phyloP scores from a whole-genome alignment of 2,797 vertebrate genomes.

The Falco peregrinus region DNA sequence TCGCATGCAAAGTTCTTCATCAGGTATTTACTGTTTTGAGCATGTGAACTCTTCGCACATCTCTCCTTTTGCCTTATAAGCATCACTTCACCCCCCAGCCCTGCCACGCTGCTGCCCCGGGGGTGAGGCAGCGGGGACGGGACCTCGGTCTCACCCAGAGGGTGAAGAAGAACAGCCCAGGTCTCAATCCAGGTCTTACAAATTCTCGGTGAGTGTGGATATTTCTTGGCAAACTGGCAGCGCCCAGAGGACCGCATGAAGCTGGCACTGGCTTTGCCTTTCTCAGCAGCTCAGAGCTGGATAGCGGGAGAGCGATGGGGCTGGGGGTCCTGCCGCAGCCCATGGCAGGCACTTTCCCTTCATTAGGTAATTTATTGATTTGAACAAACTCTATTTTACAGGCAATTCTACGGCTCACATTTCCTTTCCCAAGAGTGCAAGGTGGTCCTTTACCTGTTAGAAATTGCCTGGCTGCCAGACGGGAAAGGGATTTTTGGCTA shows the following conservation, averaged over 20 bases:
- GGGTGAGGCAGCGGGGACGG: neutral
- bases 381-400: neutral
- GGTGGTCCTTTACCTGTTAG: neutral
- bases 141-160: neutral
- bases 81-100: neutral
- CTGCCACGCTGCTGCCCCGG: neutral
- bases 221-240: neutral
- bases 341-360: neutral
- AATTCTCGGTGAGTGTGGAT: neutral
- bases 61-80: neutral
- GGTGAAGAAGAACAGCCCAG: too few relatives aligned
- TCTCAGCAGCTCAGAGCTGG: neutral
- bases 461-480: neutral
- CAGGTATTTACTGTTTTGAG: neutral
- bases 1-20: neutral
- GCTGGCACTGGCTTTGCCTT: too few relatives aligned
- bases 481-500: neutral
- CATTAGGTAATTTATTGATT: neutral
- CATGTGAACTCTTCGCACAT: fast-evolving
- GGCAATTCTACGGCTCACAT: neutral
- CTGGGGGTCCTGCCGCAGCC: neutral
- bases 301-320: neutral
- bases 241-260: neutral
- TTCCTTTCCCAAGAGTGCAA: neutral
- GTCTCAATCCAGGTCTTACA: neutral